Percentiles rank a stretch among this genome's conserved stretches.
These are phyloP conservation scores for Mesaphorura yosii DNA, from an alignment of 1,140 invertebrate species.

Conservation along the genomic window DNA sequence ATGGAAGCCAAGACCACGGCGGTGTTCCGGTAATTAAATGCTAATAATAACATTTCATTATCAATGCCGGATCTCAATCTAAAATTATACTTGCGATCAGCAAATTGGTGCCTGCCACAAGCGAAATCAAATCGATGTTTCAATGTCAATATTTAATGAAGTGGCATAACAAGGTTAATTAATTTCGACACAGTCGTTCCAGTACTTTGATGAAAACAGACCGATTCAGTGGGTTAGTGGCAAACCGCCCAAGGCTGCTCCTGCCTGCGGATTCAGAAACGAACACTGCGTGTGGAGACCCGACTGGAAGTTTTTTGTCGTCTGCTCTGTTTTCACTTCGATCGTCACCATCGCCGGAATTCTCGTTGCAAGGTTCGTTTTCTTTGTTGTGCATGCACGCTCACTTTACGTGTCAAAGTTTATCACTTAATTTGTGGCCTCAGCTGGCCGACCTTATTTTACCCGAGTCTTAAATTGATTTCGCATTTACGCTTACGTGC, in stretches of 20 bases:
- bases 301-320: conserved; percentile 48
- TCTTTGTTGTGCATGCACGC: conserved; percentile 14
- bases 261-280: conserved; percentile 58
- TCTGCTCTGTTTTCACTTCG: conserved; percentile 44
- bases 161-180: too few species aligned
- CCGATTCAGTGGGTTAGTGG: conserved; percentile 64
- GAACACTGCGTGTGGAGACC: conserved; percentile 48
- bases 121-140: too few species aligned
- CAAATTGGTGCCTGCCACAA: too few species aligned
- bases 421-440: not conserved
- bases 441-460: too few species aligned
- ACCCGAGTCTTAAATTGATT: too few species aligned
- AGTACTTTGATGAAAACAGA: conserved; percentile 46
- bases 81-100: too few species aligned
- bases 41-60: too few species aligned
- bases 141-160: too few species aligned
- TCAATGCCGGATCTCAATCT: too few species aligned
- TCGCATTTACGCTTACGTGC: not conserved
- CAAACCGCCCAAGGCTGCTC: conserved; percentile 54
- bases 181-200: too few species aligned
- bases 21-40: too few species aligned
- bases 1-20: too few species aligned
- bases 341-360: conserved; percentile 47
- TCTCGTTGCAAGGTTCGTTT: conserved; percentile 48
- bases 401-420: conserved; percentile 34